phyloP scores from a whole-genome alignment of 2,113 vertebrate genomes.

The Perca flavescens region DNA sequence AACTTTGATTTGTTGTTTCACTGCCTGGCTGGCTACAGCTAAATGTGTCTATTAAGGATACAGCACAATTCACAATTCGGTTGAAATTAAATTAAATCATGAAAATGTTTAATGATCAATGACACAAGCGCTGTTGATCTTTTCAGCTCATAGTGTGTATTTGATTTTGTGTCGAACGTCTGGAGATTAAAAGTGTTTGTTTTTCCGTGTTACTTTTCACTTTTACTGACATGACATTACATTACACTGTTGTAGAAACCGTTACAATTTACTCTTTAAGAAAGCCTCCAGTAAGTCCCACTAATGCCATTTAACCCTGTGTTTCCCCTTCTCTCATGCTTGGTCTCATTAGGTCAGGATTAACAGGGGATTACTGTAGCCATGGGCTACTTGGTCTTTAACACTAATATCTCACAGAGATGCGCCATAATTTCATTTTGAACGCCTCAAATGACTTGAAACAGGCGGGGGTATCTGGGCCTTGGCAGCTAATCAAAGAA shows the following conservation, averaged over 20 bases:
- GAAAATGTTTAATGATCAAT: slow-evolving; percentile 13
- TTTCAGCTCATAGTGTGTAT: slow-evolving; percentile 19
- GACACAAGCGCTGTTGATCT: not conserved
- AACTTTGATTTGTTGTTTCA: not conserved
- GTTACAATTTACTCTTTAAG: slow-evolving; percentile 53
- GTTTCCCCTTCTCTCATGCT: slow-evolving; percentile 67
- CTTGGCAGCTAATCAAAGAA: slow-evolving; percentile 83
- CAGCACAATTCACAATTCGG: not conserved
- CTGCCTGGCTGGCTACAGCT: not conserved
- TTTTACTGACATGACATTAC: slow-evolving; percentile 33
- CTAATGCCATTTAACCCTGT: slow-evolving; percentile 74
- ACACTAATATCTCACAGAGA: slow-evolving; percentile 77
- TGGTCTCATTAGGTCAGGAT: slow-evolving; percentile 83
- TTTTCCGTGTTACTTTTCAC: slow-evolving; percentile 8
- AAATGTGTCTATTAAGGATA: not conserved
- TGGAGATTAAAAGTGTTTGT: slow-evolving; percentile 18
- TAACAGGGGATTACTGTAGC: slow-evolving; percentile 80
- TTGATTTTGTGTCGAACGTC: not conserved
- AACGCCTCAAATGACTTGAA: slow-evolving; percentile 78
- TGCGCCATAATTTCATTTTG: slow-evolving; percentile 81
- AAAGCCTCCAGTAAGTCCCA: slow-evolving; percentile 63
- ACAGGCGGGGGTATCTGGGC: slow-evolving; percentile 75
- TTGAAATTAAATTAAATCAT: not conserved
- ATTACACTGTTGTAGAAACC: slow-evolving; percentile 24
- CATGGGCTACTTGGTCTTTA: slow-evolving; percentile 78